phyloP scores from a whole-genome alignment of 2,113 vertebrate genomes.

The Sigmodon hispidus region DNA sequence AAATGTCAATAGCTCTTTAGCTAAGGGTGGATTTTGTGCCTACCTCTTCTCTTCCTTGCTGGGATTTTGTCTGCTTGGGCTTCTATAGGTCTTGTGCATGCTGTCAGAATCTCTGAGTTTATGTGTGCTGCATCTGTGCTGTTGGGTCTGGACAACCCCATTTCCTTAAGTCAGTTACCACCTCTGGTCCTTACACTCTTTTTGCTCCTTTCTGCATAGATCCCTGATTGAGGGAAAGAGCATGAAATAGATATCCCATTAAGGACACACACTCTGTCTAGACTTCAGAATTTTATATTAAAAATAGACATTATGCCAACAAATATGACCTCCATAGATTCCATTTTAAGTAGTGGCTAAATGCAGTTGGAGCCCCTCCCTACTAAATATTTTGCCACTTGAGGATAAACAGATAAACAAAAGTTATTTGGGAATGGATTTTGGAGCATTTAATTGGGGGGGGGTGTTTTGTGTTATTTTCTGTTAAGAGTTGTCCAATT shows the following conservation, averaged over 20 bases:
- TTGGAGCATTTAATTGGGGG: conserved; percentile 25
- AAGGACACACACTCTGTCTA: background rate
- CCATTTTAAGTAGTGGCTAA: background rate
- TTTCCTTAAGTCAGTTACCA: background rate
- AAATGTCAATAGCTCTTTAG: background rate
- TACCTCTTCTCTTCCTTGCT: background rate
- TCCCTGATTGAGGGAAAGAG: background rate
- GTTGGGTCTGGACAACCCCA: background rate
- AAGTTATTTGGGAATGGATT: background rate
- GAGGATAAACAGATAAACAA: background rate
- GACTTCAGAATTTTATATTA: conserved; percentile 43
- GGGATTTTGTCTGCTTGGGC: background rate
- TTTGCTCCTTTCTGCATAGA: background rate
- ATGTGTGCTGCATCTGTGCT: background rate
- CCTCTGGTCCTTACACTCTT: background rate
- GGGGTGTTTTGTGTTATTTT: conserved; percentile 19
- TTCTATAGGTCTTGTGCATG: background rate
- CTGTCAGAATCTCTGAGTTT: background rate
- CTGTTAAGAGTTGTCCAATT: conserved; percentile 9
- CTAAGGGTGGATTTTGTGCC: background rate
- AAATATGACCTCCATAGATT: background rate
- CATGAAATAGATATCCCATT: background rate
- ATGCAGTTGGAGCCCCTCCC: background rate
- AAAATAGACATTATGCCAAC: conserved; percentile 29
- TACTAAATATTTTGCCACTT: conserved; percentile 10